Percentiles rank a stretch among this genome's conserved stretches.
phyloP scores from a whole-genome alignment of 2,888 invertebrate species.

The Smittia aterrima region DNA sequence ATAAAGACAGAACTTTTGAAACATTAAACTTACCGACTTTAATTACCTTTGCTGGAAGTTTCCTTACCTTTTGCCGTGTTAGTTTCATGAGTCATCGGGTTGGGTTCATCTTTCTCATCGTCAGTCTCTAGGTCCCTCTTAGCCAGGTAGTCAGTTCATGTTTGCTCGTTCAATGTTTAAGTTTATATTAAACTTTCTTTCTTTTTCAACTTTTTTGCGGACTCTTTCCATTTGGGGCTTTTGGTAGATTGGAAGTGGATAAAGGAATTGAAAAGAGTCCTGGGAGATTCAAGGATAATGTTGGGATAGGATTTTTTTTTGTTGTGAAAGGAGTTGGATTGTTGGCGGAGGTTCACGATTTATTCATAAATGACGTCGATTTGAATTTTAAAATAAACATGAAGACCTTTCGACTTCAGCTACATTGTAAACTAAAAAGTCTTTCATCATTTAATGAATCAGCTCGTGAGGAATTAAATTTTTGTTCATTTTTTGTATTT shows the following conservation, averaged over 20 bases:
- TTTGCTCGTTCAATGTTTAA: neutral
- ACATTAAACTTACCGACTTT: neutral
- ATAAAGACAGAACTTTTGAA: constrained; percentile 32
- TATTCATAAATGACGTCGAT: constrained; percentile 24
- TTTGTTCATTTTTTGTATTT: constrained; percentile 40
- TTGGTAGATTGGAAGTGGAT: neutral
- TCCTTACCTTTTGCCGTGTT: neutral
- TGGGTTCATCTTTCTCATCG: neutral
- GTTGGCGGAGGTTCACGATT: neutral
- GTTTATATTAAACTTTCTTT: constrained; percentile 14
- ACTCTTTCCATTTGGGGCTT: constrained; percentile 33
- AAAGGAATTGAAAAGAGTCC: constrained; percentile 31
- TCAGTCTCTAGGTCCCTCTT: neutral
- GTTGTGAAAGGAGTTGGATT: neutral
- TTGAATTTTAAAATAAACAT: neutral
- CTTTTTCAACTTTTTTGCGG: constrained; percentile 40
- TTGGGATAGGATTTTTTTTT: constrained; percentile 6
- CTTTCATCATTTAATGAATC: neutral
- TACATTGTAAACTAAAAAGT: neutral
- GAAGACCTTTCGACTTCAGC: neutral
- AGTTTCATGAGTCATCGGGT: neutral
- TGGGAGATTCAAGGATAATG: neutral
- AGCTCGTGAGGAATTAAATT: constrained; percentile 6
- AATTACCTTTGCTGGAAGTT: neutral
- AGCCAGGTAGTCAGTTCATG: neutral